Evolutionary conservation across 2,113 vertebrate species (phyloP).

Genomic region (Arvicanthis niloticus): DNA sequence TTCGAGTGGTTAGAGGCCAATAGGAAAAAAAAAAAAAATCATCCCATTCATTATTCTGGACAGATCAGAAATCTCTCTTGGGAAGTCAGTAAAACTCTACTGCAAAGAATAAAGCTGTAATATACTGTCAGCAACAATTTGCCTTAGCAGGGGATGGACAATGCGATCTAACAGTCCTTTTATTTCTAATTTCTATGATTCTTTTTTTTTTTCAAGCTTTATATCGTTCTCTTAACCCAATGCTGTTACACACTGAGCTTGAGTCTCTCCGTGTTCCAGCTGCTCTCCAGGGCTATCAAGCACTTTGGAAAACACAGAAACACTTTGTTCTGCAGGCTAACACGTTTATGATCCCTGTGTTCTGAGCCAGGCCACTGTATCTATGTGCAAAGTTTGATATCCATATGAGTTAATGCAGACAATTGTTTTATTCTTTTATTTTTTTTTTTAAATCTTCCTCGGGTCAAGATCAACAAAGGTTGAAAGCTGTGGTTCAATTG

Average conservation of each 20-base stretch:
- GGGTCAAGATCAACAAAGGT: background rate
- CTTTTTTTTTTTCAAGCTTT: constrained; percentile 65
- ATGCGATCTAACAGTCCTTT: constrained; percentile 76
- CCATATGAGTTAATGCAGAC: background rate
- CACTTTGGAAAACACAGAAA: background rate
- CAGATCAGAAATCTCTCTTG: constrained; percentile 80
- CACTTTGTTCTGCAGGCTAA: constrained; percentile 28
- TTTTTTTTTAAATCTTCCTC: background rate
- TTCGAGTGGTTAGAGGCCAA: constrained; percentile 75
- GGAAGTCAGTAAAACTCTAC: constrained; percentile 76
- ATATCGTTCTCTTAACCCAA: constrained; percentile 70
- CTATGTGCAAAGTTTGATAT: background rate
- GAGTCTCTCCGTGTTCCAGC: background rate
- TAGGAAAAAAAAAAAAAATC: constrained; percentile 2
- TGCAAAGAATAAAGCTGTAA: constrained; percentile 82
- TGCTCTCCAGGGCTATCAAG: background rate
- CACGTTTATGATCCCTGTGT: background rate
- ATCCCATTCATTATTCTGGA: constrained; percentile 71
- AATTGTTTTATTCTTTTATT: background rate
- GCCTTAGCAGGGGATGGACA: constrained; percentile 70
- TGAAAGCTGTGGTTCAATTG: background rate
- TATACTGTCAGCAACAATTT: constrained; percentile 77
- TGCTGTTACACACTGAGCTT: constrained; percentile 67
- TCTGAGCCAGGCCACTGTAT: background rate
- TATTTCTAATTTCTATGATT: constrained; percentile 78